Conservation (phyloP, 2,113 vertebrate genomes). For the Serinus canaria region DNA sequence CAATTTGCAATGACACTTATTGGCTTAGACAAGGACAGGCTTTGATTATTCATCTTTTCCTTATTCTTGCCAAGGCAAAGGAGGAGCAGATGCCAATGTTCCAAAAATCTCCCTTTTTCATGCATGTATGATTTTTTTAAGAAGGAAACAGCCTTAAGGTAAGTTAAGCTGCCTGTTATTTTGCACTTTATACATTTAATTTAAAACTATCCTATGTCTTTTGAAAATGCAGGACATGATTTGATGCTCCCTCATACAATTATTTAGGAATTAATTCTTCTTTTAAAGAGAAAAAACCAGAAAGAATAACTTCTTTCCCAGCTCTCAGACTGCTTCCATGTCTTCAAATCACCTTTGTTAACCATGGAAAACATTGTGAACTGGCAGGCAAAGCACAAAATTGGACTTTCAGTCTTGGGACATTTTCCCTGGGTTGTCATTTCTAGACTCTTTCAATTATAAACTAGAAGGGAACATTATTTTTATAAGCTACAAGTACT, state of each 20-base stretch:
- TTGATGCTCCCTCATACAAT: not conserved
- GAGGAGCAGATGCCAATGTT: not conserved
- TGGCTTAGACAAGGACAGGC: not conserved
- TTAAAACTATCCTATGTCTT: not conserved
- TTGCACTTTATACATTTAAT: not conserved
- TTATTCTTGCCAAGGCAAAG: not conserved
- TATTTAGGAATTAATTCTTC: not conserved
- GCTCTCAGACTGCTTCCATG: not conserved
- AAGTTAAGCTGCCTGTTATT: not conserved
- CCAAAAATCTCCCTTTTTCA: not conserved
- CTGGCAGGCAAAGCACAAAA: not conserved
- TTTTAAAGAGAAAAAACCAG: not conserved
- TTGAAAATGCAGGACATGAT: not conserved
- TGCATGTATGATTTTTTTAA: not conserved
- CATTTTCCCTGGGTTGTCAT: not conserved
- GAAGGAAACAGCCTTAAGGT: not conserved
- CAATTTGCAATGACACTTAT: not conserved
- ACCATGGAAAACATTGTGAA: not conserved
- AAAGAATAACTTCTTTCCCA: not conserved
- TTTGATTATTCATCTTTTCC: conserved; percentile 1
- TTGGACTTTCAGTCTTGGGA: not conserved
- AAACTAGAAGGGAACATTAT: not conserved
- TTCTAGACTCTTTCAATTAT: not conserved
- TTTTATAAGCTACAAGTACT: not conserved
- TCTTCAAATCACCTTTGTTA: not conserved